Percentiles rank a stretch among this genome's conserved stretches.
These are phyloP conservation scores for Sparidentex hasta DNA, from an alignment of 2,797 vertebrate genomes.

Conservation along the genomic window DNA sequence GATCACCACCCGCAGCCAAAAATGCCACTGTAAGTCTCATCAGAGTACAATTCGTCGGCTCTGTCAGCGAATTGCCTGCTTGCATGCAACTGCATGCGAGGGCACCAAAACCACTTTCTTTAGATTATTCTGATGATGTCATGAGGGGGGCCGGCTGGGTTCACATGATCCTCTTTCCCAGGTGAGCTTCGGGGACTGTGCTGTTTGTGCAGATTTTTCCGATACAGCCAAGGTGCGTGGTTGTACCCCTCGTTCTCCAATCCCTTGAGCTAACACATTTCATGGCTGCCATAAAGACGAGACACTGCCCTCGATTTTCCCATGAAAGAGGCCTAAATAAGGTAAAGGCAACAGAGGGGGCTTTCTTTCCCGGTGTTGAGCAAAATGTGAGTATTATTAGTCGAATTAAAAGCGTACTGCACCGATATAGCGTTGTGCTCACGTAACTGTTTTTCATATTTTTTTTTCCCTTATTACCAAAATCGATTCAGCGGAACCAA, in stretches of 20 bases:
- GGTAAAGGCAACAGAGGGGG: conserved; percentile 44
- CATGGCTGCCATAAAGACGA: conserved; percentile 60
- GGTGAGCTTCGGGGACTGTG: background rate
- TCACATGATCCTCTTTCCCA: conserved; percentile 20
- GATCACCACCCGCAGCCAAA: conserved; percentile 32
- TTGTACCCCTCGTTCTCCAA: conserved; percentile 11
- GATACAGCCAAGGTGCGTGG: conserved; percentile 2
- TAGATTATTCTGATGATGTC: conserved; percentile 18
- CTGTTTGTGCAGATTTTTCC: conserved; percentile 48
- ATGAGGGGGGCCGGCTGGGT: conserved; percentile 13
- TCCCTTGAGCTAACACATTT: conserved; percentile 62
- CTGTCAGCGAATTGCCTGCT: conserved; percentile 33
- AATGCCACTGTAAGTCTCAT: conserved; percentile 19
- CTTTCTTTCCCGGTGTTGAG: conserved; percentile 34
- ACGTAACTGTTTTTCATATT: background rate
- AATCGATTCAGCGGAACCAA: background rate
- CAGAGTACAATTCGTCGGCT: conserved; percentile 23
- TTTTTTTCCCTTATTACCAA: background rate
- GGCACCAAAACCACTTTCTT: conserved; percentile 39
- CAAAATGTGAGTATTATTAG: conserved; percentile 60
- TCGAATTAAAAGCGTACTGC: background rate
- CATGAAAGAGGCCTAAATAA: conserved; percentile 53
- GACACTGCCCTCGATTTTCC: conserved; percentile 67
- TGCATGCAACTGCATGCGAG: conserved; percentile 36
- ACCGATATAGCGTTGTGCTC: background rate